phyloP scores from a whole-genome alignment of 2,113 vertebrate genomes.

The Catharus bicknelli region DNA sequence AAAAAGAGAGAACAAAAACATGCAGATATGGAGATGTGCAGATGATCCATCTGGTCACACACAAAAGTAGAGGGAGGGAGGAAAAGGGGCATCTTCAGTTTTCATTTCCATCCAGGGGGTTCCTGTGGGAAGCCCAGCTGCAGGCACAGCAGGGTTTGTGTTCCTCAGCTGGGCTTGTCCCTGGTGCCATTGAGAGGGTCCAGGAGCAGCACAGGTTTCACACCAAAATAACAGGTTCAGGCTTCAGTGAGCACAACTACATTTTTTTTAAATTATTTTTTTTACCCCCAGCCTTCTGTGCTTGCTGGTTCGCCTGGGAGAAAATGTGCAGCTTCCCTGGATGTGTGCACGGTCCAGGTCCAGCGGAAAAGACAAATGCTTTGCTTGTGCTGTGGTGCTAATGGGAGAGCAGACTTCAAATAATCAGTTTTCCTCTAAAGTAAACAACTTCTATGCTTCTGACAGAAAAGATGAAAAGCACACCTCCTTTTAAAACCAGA shows the following conservation, averaged over 20 bases:
- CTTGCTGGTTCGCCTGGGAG: neutral
- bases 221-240: neutral
- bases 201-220: neutral
- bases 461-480: conserved; percentile 47
- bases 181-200: accelerated
- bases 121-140: neutral
- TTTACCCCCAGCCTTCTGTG: neutral
- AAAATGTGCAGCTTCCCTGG: neutral
- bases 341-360: neutral
- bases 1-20: neutral
- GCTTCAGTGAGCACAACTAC: neutral
- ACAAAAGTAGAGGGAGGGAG: neutral
- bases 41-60: neutral
- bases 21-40: neutral
- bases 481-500: conserved; percentile 6
- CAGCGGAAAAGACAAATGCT: conserved; percentile 26
- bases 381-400: conserved; percentile 24
- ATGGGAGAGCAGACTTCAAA: conserved; percentile 41
- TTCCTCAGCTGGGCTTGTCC: neutral
- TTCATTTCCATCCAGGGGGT: neutral
- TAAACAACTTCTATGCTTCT: conserved; percentile 24
- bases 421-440: conserved; percentile 41
- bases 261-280: neutral
- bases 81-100: neutral
- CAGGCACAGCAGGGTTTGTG: neutral